Base-by-base conservation (phyloP, 92 coral and sea anemone genomes). In the Phenganax subtilis region DNA sequence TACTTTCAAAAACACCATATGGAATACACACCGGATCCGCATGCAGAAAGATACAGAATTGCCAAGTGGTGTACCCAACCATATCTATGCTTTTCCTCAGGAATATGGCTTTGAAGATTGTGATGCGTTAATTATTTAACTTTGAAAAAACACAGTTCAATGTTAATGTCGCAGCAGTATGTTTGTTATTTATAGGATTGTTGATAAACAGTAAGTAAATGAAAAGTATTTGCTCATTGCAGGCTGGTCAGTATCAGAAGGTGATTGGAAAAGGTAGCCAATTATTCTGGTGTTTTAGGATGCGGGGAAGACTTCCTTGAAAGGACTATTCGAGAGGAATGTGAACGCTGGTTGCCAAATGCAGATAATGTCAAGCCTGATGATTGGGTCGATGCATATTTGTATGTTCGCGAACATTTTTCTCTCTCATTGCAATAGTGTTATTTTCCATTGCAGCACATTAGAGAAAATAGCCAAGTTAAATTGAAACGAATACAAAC, bases 201-300 rank as follows among this genome's bases (percentile, higher is more conserved):
- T 37, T 37, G 47, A 37, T 37, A 37, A 37, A 37, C 5, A 37
- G 5, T 0, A 37, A 0, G 47, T 37, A 37, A 0, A 37, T 0
- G 47, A 37, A 37, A 37, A 37, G 47, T 37, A 37, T 37, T 37
- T 37, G 0, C 29, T 17, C 51, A 70, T 70, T 70, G 75, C 51
- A 70, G 75, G 75, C 51, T 70, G 75, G 75, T 27, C 75, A 15
- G 75, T 70, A 15, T 70, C 75, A 70, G n/a, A 70, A 70, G 75
- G 1, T 70, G 75, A 70, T 1, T 70, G 0, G 75, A 70, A 70
- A 70, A 70, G 75, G 51, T 70, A 0, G 75, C 75, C 1, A 27
- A 51, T 27, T 70, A 70, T 70, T 70, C 75, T 9, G 12, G 75
- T 27, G 75, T 70, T 7, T 70, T 70, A 70, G 75, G 51, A 15